Conservation (phyloP, 2,797 vertebrate species). For the Okamejei kenojei region DNA sequence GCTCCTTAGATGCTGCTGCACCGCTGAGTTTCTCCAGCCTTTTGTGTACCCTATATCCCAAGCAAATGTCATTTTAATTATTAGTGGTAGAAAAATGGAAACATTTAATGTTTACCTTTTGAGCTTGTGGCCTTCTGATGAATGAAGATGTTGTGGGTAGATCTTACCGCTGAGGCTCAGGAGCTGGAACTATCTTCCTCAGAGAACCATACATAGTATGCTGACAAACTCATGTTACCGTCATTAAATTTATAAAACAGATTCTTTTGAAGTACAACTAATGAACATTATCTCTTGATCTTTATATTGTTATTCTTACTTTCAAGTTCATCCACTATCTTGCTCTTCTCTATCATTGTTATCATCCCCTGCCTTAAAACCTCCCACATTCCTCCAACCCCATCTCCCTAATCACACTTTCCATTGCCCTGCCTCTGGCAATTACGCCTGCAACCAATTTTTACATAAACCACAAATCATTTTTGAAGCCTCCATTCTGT, state of each 20-base stretch:
- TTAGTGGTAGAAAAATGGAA: not conserved
- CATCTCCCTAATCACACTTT: not conserved
- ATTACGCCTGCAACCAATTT: not conserved
- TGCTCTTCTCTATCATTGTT: not conserved
- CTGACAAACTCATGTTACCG: not conserved
- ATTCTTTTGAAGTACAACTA: not conserved
- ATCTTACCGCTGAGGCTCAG: not conserved
- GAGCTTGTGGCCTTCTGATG: not conserved
- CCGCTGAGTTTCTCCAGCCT: too few relatives aligned
- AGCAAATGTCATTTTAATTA: conserved; percentile 3
- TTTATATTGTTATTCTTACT: not conserved
- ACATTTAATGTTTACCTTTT: not conserved
- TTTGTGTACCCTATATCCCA: too few relatives aligned
- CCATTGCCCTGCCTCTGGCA: not conserved
- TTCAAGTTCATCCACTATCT: not conserved
- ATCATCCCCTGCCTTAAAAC: not conserved
- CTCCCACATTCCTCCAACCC: not conserved
- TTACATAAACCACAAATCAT: too few relatives aligned
- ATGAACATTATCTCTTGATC: not conserved
- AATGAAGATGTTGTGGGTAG: not conserved
- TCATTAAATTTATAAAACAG: not conserved
- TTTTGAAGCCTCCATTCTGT: too few relatives aligned
- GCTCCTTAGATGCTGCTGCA: too few relatives aligned
- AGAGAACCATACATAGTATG: not conserved
- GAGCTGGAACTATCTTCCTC: not conserved